Evolutionary conservation across 2,113 vertebrate genomes (phyloP).

Genomic region (Microtus richardsoni): DNA sequence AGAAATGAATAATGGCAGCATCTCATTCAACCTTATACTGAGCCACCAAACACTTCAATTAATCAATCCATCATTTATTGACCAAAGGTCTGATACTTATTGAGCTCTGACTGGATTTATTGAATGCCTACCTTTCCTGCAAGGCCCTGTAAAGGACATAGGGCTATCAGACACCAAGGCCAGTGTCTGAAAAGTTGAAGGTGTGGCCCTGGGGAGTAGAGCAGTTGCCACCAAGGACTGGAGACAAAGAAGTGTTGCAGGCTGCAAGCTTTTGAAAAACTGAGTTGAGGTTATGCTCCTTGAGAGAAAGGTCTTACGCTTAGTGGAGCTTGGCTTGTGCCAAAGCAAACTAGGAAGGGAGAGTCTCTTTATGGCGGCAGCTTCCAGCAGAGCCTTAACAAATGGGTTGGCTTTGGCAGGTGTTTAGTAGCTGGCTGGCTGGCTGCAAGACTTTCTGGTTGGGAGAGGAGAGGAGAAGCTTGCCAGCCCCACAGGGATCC

Average conservation of each 20-base stretch:
- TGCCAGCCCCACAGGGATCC: background rate
- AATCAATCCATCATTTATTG: constrained; percentile 59
- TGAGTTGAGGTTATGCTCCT: background rate
- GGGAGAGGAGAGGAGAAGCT: constrained; percentile 11
- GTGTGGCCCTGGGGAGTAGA: background rate
- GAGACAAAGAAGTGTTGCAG: background rate
- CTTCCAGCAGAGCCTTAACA: constrained; percentile 68
- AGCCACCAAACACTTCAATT: constrained; percentile 33
- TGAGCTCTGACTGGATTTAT: background rate
- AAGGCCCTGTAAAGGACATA: constrained; percentile 3
- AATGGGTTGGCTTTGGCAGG: constrained; percentile 62
- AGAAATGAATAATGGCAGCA: constrained; percentile 44
- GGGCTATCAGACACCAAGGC: background rate
- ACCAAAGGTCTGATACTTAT: constrained; percentile 30
- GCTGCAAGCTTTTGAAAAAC: background rate
- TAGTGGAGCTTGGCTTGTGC: constrained; percentile 10
- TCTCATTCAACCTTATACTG: constrained; percentile 2
- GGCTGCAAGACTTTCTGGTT: constrained; percentile 20
- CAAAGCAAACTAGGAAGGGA: constrained; percentile 73
- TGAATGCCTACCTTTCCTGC: constrained; percentile 17
- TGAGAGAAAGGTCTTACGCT: constrained; percentile 2
- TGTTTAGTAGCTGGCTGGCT: constrained; percentile 41
- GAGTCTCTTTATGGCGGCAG: constrained; percentile 49
- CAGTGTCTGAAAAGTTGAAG: background rate
- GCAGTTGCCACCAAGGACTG: background rate